Conservation (phyloP, 2,888 invertebrate species). For the Trachelus tabidus region DNA sequence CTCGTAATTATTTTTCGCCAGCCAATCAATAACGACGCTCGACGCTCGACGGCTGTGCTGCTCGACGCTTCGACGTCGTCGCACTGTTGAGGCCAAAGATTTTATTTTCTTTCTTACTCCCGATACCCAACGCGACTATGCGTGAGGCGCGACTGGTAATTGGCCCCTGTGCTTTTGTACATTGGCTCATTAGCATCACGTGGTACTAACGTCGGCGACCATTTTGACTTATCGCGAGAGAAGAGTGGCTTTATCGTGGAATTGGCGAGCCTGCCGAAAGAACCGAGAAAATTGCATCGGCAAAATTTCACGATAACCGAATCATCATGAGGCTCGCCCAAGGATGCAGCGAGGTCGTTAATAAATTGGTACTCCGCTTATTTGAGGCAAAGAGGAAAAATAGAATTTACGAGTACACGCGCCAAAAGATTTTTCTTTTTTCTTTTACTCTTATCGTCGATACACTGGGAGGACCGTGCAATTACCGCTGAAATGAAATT, state of each 20-base stretch:
- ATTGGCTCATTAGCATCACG: conserved; percentile 34
- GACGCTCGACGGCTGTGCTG: not conserved
- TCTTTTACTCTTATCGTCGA: not conserved
- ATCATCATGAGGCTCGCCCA: not conserved
- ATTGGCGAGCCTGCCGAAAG: not conserved
- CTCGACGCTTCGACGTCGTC: not conserved
- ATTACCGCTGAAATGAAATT: not conserved
- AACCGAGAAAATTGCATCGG: not conserved
- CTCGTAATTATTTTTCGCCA: conserved; percentile 1
- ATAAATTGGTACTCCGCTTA: not conserved
- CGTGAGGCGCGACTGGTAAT: conserved; percentile 20
- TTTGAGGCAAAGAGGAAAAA: no score
- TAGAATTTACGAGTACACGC: no score
- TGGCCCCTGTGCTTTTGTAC: conserved; percentile 30
- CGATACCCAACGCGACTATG: not conserved
- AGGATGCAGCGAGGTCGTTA: not conserved
- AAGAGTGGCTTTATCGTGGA: not conserved
- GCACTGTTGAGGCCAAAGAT: not conserved
- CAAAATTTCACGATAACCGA: not conserved
- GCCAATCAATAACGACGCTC: not conserved
- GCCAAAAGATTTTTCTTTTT: no score
- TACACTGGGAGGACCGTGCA: not conserved
- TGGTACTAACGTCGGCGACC: conserved; percentile 15
- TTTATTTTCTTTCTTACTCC: not conserved
- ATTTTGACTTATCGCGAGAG: not conserved